phyloP scores from a whole-genome alignment of 2,797 vertebrate species.

The Geotria australis region DNA sequence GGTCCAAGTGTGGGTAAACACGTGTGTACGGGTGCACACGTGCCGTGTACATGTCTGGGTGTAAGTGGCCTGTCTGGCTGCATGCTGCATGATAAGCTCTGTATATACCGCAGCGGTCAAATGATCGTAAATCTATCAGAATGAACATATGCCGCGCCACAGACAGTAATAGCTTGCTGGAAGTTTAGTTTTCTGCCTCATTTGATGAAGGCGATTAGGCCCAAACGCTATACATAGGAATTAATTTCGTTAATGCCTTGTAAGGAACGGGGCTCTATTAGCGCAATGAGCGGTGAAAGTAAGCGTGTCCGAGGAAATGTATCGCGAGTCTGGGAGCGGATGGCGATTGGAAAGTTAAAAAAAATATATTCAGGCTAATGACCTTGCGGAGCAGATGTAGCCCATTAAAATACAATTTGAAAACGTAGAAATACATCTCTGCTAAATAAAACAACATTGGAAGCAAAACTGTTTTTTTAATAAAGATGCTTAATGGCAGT shows the following conservation, averaged over 20 bases:
- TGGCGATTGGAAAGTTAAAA: background rate
- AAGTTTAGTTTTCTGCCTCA: background rate
- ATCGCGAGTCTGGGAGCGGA: background rate
- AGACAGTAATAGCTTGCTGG: background rate
- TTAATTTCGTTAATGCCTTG: background rate
- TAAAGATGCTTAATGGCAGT: too few species aligned
- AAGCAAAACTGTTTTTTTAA: too few species aligned
- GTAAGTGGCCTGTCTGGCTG: too few species aligned
- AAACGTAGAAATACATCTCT: background rate
- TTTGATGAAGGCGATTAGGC: background rate
- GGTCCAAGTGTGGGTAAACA: too few species aligned
- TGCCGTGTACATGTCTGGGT: too few species aligned
- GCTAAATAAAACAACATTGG: background rate
- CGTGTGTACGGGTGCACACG: too few species aligned
- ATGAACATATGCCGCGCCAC: background rate
- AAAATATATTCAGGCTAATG: background rate
- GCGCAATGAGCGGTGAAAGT: background rate
- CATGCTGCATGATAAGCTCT: too few species aligned
- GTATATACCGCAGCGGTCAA: too few species aligned
- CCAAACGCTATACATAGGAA: background rate
- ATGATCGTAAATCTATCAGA: background rate
- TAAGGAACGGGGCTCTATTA: background rate
- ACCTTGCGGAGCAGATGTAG: background rate
- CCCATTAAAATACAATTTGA: background rate
- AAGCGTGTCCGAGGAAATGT: background rate